Evolutionary conservation across 1,140 invertebrate species (phyloP).

Genomic region (Solenopsis invicta): DNA sequence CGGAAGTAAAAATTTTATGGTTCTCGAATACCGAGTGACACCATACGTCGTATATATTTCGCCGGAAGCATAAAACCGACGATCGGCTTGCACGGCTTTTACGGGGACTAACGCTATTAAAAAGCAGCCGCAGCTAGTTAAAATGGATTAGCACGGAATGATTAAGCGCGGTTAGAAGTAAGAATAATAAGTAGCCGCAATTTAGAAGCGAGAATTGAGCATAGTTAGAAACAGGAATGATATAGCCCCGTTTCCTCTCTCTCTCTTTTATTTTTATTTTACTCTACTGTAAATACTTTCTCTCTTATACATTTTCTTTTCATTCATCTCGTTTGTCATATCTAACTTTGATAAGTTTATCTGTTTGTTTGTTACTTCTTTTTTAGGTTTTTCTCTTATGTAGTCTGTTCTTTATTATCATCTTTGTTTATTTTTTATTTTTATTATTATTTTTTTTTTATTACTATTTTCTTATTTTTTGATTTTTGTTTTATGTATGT

Average conservation of each 20-base stretch:
- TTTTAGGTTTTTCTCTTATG: too few relatives aligned
- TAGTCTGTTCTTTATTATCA: too few relatives aligned
- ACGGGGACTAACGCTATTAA: not conserved
- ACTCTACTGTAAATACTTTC: too few relatives aligned
- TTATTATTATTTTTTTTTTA: too few relatives aligned
- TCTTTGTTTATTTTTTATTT: too few relatives aligned
- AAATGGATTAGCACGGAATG: not conserved
- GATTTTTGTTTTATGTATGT: too few relatives aligned
- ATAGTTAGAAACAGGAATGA: not conserved
- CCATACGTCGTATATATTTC: not conserved
- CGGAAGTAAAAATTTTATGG: slow-evolving; percentile 47
- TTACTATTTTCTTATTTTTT: too few relatives aligned
- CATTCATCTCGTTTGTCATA: too few relatives aligned
- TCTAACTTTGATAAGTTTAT: too few relatives aligned
- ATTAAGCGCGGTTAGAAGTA: not conserved
- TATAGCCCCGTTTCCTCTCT: not conserved
- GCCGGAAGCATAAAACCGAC: slow-evolving; percentile 13
- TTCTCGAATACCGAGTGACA: not conserved
- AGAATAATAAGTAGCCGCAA: not conserved
- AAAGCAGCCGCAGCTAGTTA: not conserved
- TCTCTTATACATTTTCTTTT: too few relatives aligned
- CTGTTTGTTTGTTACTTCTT: too few relatives aligned
- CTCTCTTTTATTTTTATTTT: too few relatives aligned
- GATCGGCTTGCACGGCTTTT: not conserved
- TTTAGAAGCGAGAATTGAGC: slow-evolving; percentile 1